A percentile compares a stretch with the other conserved stretches of the same genome.
phyloP scores from a whole-genome alignment of 2,888 invertebrate genomes.

The Noctua janthina region DNA sequence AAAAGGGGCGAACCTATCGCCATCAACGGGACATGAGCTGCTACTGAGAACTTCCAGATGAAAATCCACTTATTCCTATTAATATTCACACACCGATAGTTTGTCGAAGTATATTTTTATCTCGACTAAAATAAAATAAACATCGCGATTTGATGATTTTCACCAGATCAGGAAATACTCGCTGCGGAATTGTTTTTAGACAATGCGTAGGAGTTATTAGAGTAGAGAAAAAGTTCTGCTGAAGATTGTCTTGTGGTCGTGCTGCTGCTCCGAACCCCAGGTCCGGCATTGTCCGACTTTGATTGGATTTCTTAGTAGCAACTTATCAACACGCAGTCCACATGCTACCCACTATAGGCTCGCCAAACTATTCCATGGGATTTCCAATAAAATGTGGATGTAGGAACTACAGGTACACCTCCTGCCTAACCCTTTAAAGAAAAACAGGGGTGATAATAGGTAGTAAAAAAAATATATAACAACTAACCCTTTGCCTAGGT shows the following conservation, averaged over 20 bases:
- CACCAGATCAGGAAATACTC: conserved; percentile 32
- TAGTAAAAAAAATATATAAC: neutral
- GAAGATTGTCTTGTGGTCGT: neutral
- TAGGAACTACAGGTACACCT: neutral
- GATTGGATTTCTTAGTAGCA: neutral
- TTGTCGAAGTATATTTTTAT: conserved; percentile 26
- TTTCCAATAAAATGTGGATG: neutral
- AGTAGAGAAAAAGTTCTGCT: neutral
- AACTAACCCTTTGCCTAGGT: neutral
- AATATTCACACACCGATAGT: neutral
- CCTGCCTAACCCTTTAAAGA: neutral
- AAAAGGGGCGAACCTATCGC: neutral
- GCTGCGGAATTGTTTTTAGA: conserved; percentile 16
- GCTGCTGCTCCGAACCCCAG: neutral
- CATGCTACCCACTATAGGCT: neutral
- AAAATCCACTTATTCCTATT: neutral
- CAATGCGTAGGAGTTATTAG: neutral
- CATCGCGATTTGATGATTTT: conserved; percentile 30
- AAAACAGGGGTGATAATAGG: neutral
- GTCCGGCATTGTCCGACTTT: neutral
- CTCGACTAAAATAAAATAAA: conserved; percentile 30
- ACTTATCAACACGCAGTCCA: neutral
- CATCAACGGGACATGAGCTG: neutral
- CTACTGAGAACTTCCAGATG: neutral
- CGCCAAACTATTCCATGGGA: neutral